Base-by-base conservation (phyloP, 2,797 vertebrate genomes). In the Limnodromus scolopaceus region DNA sequence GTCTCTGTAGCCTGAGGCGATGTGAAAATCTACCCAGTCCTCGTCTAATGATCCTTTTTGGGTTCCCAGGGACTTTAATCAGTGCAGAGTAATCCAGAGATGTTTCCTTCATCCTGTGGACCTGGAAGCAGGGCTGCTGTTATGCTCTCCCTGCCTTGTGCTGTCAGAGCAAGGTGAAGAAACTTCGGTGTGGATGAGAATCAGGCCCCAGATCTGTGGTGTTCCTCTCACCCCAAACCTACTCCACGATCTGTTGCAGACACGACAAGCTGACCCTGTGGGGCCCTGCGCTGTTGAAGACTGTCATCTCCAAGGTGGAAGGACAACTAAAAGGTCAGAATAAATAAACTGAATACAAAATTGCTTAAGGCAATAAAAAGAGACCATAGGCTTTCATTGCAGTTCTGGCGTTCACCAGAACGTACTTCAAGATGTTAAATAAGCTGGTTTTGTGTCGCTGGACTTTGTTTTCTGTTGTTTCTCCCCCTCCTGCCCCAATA, bases 271-370 rank as follows among this genome's bases (percentile, higher is more conserved):
- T 54, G 66, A 30, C 27, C 30, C 82, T 30, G 9, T 2, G 17
- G 65, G 64, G 70, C 66, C 64, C 65, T 38, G 66, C 51, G 80
- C 34, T 58, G 57, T 49, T 87, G 39, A 65, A 89, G 78, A 43
- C 76, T 64, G 16, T 54, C 76, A 36, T 68, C 77, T 60, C 92
- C 81, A 32, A 77, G 81, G 88, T 84, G 57, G 85, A 84, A 90
- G 78, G 86, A 93, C 89, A 68, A 34, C 45, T 65, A 48, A 96
- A 94, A 96, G 94, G 88, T 94, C 84, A 89, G 84, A 77, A 83
- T 93, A 95, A 96, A 94, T 89, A 93, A 96, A 83, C 75, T 38
- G 54, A 85, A 87, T 92, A 77, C 68, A 75, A n/a, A 94, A 94
- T 93, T 78, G 88, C 94, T 85, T 65, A 65, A 89, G 86, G 77